Evolutionary conservation across 2,888 invertebrate genomes (phyloP), one percentile per base, ranked within the genome.

Genomic region (Megastigmus dorsalis): DNA sequence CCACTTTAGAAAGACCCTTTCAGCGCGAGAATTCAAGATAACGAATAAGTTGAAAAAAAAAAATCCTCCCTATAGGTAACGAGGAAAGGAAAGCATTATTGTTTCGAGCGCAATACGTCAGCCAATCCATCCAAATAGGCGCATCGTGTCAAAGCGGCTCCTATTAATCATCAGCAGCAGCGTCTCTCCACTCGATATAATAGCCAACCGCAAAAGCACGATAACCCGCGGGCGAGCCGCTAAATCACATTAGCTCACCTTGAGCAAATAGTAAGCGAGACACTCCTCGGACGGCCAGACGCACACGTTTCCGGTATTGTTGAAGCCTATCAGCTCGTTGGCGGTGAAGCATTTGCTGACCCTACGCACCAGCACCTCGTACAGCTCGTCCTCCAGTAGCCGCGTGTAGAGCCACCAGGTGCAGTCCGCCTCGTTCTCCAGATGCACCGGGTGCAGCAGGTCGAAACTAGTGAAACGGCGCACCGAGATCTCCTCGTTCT

Each of bases 221-320:
- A 33, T 33, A 33, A 33, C 33, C 33, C 33, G 33, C 4, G 33
- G 4, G 33, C 7, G 3, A 33, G 4, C 7, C n/a, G n/a, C 38
- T 38, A 4, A 10, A 38, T 38, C 38, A 13, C 13, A 10, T 20
- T 5, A 3, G 5, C 52, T 67, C 54, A 76, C 75, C 79, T 92
- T 90, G 68, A 95, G 89, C 52, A 92, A 89, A 82, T 93, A 93
- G 79, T 93, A 93, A 2, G 93, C 92, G 59, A 95, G 86, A 3
- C 94, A 92, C 86, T 94, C 94, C 87, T 94, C 94, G 0, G 94
- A 94, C 13, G 94, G 94, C 94, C 94, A 94, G 4, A 94, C 92
- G 86, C 94, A 93, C 6, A 95, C 91, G 86, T 94, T 95, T 52
- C 94, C 94, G 0, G 94, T 94, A 82, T 94, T 94, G 83, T 95